phyloP scores from a whole-genome alignment of 2,888 invertebrate species.

The Phaonia tiefii region DNA sequence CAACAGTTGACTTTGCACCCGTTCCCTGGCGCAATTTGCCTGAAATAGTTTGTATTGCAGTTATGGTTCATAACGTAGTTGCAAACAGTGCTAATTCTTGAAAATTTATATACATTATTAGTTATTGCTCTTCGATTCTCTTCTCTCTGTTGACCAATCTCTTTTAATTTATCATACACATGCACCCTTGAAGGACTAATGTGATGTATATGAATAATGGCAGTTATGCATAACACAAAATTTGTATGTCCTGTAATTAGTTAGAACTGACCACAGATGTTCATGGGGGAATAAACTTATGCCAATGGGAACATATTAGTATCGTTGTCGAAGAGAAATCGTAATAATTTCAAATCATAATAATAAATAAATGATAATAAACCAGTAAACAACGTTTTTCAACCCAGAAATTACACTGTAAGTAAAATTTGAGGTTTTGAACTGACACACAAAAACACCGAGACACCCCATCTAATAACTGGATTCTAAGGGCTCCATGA shows the following conservation, averaged over 20 bases:
- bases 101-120: slow-evolving; percentile 55
- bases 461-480: too few relatives aligned
- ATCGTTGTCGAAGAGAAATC: too few relatives aligned
- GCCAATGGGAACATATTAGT: too few relatives aligned
- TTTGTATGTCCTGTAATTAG: slow-evolving; percentile 57
- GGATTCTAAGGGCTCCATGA: too few relatives aligned
- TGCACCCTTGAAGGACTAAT: neutral
- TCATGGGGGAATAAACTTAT: neutral
- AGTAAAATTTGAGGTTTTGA: too few relatives aligned
- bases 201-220: slow-evolving; percentile 54
- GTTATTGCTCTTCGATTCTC: neutral
- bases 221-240: slow-evolving; percentile 36
- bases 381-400: too few relatives aligned
- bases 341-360: too few relatives aligned
- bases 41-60: slow-evolving; percentile 46
- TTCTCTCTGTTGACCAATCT: neutral
- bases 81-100: slow-evolving; percentile 52
- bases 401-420: too few relatives aligned
- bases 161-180: slow-evolving; percentile 4
- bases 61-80: slow-evolving; percentile 40
- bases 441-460: too few relatives aligned
- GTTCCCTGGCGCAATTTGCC: neutral
- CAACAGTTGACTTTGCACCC: slow-evolving; percentile 17
- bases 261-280: slow-evolving; percentile 53
- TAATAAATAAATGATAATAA: too few relatives aligned